phyloP scores from a whole-genome alignment of 2,888 invertebrate species.

The Macrophya alboannulata region DNA sequence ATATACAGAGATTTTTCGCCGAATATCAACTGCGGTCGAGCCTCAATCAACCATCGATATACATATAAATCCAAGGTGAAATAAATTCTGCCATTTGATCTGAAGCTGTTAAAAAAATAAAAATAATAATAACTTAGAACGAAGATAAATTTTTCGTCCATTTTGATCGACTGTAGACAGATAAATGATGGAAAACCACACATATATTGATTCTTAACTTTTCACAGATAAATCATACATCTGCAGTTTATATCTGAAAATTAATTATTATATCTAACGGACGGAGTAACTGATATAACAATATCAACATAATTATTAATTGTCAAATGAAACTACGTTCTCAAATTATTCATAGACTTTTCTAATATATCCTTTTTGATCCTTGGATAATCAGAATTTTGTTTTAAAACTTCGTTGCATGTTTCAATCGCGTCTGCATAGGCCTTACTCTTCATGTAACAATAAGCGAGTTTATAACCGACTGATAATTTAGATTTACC shows the following conservation, averaged over 20 bases:
- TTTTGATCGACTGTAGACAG: too few species aligned
- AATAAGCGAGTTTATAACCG: constrained; percentile 96
- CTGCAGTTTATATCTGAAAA: not conserved
- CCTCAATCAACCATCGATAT: too few species aligned
- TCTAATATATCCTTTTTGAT: constrained; percentile 97
- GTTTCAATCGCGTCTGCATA: constrained; percentile 96
- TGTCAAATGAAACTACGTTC: constrained; percentile 81
- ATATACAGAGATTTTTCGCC: not conserved
- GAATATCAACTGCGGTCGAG: too few species aligned
- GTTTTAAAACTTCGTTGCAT: constrained; percentile 90
- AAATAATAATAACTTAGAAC: too few species aligned
- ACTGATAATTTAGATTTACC: constrained; percentile 92
- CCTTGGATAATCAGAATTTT: constrained; percentile 94
- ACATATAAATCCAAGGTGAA: not conserved
- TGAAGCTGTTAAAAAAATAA: not conserved
- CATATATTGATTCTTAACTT: not conserved
- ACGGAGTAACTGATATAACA: not conserved
- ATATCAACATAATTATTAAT: not conserved
- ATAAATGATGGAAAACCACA: not conserved
- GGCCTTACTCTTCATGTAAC: constrained; percentile 93
- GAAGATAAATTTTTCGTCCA: too few species aligned
- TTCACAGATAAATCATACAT: not conserved
- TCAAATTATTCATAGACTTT: constrained; percentile 90
- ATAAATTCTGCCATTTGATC: not conserved
- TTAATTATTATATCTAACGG: not conserved